Percentiles rank a stretch among this genome's conserved stretches.
These are phyloP conservation scores for Entomyzon cyanotis DNA, from an alignment of 2,113 vertebrate species.

Conservation along the genomic window DNA sequence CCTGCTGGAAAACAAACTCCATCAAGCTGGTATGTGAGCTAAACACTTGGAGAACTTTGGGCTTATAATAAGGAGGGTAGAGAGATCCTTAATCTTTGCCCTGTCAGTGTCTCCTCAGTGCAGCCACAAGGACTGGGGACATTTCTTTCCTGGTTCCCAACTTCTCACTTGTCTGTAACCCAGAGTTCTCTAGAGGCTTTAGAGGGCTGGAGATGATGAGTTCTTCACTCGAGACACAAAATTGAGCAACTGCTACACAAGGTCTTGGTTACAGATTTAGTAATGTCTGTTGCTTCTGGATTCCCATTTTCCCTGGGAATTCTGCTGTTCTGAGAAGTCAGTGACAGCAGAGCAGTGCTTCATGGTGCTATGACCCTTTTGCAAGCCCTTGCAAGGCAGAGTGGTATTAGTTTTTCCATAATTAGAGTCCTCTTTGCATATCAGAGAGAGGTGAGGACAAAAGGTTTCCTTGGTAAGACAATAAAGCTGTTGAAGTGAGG, in stretches of 20 bases:
- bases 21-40: neutral
- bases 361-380: neutral
- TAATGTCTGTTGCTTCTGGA: neutral
- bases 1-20: neutral
- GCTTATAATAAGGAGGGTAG: neutral
- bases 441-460: slow-evolving; percentile 36
- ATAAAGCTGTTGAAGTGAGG: slow-evolving; percentile 28
- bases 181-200: neutral
- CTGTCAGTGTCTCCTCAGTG: neutral
- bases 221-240: neutral
- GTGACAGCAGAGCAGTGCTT: neutral
- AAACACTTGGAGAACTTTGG: neutral
- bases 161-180: neutral
- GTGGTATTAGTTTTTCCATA: neutral
- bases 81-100: neutral
- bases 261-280: neutral
- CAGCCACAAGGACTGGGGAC: neutral
- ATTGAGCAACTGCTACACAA: neutral
- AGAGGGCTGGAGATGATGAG: neutral
- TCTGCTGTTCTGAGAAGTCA: neutral
- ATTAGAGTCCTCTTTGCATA: slow-evolving; percentile 1
- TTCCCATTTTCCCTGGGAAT: neutral
- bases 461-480: slow-evolving; percentile 31
- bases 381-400: neutral
- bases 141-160: neutral